Evolutionary conservation across 2,797 vertebrate species (phyloP).

Genomic region (Silurus aristotelis): DNA sequence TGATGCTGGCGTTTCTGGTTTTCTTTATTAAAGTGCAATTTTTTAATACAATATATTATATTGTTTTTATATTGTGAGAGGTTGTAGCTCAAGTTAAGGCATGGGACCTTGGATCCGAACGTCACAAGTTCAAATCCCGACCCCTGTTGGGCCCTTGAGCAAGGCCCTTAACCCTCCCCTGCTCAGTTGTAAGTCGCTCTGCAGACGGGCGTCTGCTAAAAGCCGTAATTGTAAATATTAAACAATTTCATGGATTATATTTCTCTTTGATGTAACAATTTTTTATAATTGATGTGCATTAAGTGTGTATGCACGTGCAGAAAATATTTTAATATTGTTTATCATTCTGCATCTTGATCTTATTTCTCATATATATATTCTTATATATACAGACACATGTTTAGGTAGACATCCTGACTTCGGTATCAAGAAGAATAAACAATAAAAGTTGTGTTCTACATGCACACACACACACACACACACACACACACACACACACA

Average conservation of each 20-base stretch:
- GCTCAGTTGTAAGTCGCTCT: too few species aligned
- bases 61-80: too few species aligned
- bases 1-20: not conserved
- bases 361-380: not conserved
- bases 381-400: not conserved
- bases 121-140: too few species aligned
- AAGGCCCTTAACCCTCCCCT: too few species aligned
- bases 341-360: not conserved
- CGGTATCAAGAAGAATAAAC: not conserved
- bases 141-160: too few species aligned
- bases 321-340: not conserved
- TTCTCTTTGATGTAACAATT: not conserved
- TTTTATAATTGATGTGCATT: not conserved
- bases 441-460: not conserved
- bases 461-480: not conserved
- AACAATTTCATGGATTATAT: not conserved
- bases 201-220: too few species aligned
- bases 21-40: too few species aligned
- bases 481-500: not conserved
- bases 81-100: too few species aligned
- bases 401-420: constrained; percentile 5
- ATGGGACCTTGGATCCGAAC: too few species aligned
- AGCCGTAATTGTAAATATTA: too few species aligned
- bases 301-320: not conserved
- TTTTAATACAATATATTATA: too few species aligned